Percentiles rank a stretch among this genome's conserved stretches.
These are phyloP conservation scores for Monochamus saltuarius DNA, from an alignment of 1,140 invertebrate species.

Conservation along the genomic window DNA sequence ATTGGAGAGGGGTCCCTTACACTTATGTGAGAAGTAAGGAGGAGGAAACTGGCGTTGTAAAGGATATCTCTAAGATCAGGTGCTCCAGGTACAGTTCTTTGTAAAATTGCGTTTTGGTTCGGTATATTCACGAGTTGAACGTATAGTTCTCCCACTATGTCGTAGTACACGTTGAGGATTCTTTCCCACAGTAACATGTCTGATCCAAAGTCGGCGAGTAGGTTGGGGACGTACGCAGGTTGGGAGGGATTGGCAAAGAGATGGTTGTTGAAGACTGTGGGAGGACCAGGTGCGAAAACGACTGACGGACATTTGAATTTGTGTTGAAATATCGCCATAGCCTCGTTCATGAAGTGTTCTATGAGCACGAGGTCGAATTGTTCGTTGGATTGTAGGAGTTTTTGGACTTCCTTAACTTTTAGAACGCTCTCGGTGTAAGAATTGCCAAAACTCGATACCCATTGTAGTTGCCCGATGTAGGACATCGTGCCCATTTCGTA, in stretches of 20 bases:
- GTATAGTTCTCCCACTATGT: constrained; percentile 3
- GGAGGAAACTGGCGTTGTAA: constrained; percentile 32
- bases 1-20: constrained; percentile 19
- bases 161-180: constrained; percentile 23
- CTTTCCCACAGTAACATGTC: constrained; percentile 34
- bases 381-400: constrained; percentile 39
- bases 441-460: not conserved
- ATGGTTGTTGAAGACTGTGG: constrained; percentile 26
- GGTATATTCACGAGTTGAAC: constrained; percentile 8
- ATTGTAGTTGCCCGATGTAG: constrained; percentile 1
- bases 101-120: constrained; percentile 20
- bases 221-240: constrained; percentile 40
- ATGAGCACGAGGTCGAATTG: constrained; percentile 55
- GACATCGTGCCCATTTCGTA: not conserved
- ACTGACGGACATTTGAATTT: constrained; percentile 51
- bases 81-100: constrained; percentile 29
- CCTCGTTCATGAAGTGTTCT: constrained; percentile 54
- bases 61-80: constrained; percentile 28
- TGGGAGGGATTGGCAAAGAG: constrained; percentile 48
- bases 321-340: constrained; percentile 49
- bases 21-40: constrained; percentile 31
- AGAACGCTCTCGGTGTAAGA: constrained; percentile 12
- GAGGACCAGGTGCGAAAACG: constrained; percentile 47
- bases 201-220: constrained; percentile 19
- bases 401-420: constrained; percentile 23